Evolutionary conservation across 2,113 vertebrate species (phyloP).

Genomic region (Caretta caretta): DNA sequence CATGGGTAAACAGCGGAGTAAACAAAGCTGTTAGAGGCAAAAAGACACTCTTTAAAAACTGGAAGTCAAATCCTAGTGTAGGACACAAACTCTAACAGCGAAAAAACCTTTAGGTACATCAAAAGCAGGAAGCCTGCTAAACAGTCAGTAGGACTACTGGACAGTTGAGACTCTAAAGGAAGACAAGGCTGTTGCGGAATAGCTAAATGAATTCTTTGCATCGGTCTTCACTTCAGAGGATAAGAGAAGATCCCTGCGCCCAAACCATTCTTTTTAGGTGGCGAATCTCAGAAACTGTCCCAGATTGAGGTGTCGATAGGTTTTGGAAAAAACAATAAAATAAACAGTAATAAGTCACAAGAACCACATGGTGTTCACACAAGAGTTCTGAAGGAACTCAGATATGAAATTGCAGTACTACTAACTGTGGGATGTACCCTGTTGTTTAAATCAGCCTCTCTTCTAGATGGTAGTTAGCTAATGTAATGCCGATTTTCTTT

Average conservation of each 20-base stretch:
- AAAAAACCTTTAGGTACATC: neutral
- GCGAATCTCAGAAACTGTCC: neutral
- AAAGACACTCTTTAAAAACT: too few species aligned
- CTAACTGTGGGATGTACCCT: too few species aligned
- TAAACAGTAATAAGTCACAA: neutral
- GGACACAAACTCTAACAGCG: too few species aligned
- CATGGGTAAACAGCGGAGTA: too few species aligned
- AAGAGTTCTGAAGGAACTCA: too few species aligned
- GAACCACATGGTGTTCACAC: neutral
- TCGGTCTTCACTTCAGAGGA: neutral
- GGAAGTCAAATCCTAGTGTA: too few species aligned
- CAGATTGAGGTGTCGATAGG: neutral
- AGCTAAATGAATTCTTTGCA: neutral
- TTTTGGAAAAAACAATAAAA: neutral
- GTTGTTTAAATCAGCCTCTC: too few species aligned
- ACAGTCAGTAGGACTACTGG: neutral
- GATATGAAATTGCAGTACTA: too few species aligned
- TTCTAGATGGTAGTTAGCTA: too few species aligned
- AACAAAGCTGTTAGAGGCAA: too few species aligned
- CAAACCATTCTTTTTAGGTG: neutral
- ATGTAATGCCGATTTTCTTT: too few species aligned
- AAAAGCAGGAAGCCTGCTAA: neutral
- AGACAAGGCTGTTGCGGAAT: neutral
- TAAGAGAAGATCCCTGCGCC: neutral
- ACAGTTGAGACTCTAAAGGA: neutral